Conservation (phyloP, 2,797 vertebrate genomes). For the Crax fasciolata region DNA sequence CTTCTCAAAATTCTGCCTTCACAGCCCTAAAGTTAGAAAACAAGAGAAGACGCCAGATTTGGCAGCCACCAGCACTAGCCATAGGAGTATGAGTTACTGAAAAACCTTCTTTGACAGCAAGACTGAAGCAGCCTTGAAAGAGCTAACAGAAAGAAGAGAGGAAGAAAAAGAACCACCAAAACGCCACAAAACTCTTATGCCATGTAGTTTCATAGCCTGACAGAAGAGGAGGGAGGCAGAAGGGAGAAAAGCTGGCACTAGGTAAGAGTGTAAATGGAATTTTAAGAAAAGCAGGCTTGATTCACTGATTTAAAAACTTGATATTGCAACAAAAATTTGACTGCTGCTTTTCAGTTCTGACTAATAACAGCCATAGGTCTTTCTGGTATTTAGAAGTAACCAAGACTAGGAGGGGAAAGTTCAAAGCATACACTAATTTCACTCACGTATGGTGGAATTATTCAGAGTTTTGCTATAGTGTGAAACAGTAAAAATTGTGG, state of each 20-base stretch:
- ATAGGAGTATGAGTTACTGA: not conserved
- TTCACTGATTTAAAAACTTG: not conserved
- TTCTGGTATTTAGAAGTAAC: conserved; percentile 17
- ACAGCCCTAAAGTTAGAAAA: not conserved
- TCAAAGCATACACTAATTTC: not conserved
- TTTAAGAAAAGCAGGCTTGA: conserved; percentile 1
- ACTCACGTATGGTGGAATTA: not conserved
- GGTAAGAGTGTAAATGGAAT: not conserved
- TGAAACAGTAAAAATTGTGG: not conserved
- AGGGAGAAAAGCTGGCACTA: conserved; percentile 7
- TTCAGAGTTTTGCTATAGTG: not conserved
- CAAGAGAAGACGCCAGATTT: not conserved
- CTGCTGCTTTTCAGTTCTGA: conserved; percentile 8
- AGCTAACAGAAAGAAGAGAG: not conserved
- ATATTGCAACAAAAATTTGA: not conserved
- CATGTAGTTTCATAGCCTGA: not conserved
- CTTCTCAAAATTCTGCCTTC: conserved; percentile 27
- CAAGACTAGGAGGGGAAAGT: not conserved
- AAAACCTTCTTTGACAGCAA: not conserved
- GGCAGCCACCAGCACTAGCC: not conserved
- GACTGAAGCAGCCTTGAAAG: not conserved
- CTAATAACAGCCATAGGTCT: conserved; percentile 6
- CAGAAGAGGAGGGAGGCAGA: not conserved
- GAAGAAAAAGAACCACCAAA: not conserved
- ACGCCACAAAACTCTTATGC: not conserved